A percentile compares a stretch with the other conserved stretches of the same genome.
Evolutionary conservation across 2,797 vertebrate species (phyloP).

Genomic region (Kryptopterus vitreolus): DNA sequence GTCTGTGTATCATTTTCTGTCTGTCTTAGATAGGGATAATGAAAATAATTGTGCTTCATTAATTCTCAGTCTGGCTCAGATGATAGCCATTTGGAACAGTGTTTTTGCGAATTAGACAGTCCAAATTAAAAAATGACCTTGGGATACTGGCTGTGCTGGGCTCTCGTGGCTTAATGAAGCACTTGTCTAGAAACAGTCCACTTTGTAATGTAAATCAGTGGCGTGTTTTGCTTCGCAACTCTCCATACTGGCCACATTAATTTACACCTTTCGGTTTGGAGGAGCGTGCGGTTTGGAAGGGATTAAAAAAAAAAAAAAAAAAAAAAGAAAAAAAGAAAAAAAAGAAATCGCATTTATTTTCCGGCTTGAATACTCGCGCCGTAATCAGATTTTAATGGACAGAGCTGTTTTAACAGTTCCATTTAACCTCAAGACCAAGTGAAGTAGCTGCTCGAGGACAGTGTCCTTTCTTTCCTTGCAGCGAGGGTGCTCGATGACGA

Average conservation of each 20-base stretch:
- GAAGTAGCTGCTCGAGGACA: conserved; percentile 43
- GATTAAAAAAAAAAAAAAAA: neutral
- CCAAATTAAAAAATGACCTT: conserved; percentile 99
- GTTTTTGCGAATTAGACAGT: conserved; percentile 98
- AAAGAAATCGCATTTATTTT: conserved; percentile 48
- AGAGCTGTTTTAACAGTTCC: conserved; percentile 55
- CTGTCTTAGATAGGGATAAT: conserved; percentile 89
- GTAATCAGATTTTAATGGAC: conserved; percentile 52
- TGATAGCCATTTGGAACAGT: conserved; percentile 97
- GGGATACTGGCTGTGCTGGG: conserved; percentile 85
- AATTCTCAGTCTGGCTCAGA: conserved; percentile 91
- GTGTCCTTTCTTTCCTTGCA: conserved; percentile 36
- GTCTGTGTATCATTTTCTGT: conserved; percentile 80
- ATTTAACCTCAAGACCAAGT: conserved; percentile 56
- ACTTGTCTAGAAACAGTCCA: conserved; percentile 79
- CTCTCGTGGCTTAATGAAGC: conserved; percentile 88
- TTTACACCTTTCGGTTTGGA: conserved; percentile 60
- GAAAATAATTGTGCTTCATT: conserved; percentile 98
- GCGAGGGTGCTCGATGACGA: neutral
- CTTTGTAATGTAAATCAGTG: conserved; percentile 85
- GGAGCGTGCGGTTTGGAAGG: conserved; percentile 39
- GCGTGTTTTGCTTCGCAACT: conserved; percentile 65
- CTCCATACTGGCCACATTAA: conserved; percentile 59
- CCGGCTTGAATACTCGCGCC: conserved; percentile 52
- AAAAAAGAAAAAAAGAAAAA: conserved; percentile 13